These are phyloP conservation scores for Paralichthys olivaceus DNA, from an alignment of 2,113 vertebrate genomes.

Conservation along the genomic window DNA sequence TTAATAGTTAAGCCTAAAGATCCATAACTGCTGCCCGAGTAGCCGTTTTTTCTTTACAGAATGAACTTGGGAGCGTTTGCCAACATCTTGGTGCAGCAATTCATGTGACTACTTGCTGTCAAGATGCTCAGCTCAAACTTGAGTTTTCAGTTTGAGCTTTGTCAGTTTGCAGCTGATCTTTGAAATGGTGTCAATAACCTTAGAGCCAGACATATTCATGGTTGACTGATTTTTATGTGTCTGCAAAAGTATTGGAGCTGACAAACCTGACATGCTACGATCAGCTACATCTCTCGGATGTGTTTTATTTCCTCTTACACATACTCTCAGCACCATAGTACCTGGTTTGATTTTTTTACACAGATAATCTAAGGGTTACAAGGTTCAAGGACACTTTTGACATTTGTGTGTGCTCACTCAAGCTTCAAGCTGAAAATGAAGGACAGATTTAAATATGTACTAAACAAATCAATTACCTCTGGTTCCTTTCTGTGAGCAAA, in stretches of 20 bases:
- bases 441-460: neutral
- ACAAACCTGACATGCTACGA: neutral
- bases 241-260: neutral
- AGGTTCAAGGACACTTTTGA: neutral
- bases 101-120: slow-evolving; percentile 9
- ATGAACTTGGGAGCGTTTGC: slow-evolving; percentile 3
- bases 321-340: slow-evolving; percentile 1
- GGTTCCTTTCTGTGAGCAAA: neutral
- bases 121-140: slow-evolving; percentile 19
- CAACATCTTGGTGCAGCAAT: slow-evolving; percentile 5
- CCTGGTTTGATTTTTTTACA: neutral
- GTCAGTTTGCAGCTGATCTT: slow-evolving; percentile 18
- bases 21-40: slow-evolving; percentile 1
- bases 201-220: neutral
- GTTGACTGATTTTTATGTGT: neutral
- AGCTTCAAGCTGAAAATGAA: neutral
- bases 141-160: slow-evolving; percentile 27
- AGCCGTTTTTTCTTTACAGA: neutral
- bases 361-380: neutral
- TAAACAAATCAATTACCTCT: slow-evolving; percentile 1
- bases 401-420: neutral
- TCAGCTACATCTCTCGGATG: neutral
- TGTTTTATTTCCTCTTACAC: neutral
- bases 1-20: neutral
- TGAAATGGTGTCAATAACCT: slow-evolving; percentile 28